Evolutionary conservation across 2,888 invertebrate species (phyloP).

Genomic region (Cantharis lateralis): DNA sequence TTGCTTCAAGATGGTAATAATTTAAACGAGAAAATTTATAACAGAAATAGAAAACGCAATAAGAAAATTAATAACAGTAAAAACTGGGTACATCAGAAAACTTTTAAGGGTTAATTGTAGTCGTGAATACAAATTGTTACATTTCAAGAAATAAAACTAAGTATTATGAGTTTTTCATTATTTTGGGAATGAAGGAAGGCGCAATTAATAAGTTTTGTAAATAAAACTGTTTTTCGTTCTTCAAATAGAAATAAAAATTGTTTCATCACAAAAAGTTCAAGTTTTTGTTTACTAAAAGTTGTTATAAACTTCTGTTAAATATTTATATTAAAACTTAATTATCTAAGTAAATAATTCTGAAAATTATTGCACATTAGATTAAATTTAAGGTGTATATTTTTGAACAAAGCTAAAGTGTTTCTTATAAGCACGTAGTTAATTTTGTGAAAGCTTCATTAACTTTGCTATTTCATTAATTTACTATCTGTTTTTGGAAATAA

Average conservation of each 20-base stretch:
- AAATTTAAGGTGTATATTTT: neutral
- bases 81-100: neutral
- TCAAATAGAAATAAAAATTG: neutral
- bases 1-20: neutral
- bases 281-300: neutral
- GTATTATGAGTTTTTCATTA: neutral
- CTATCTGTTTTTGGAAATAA: neutral
- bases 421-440: neutral
- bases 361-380: neutral
- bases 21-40: neutral
- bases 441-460: neutral
- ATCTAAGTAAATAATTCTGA: neutral
- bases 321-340: neutral
- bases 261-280: neutral
- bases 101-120: neutral
- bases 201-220: neutral
- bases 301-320: neutral
- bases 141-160: neutral
- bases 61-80: neutral
- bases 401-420: neutral
- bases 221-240: neutral
- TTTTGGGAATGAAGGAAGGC: neutral
- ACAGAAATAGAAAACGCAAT: neutral
- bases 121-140: neutral
- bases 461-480: neutral